phyloP scores from a whole-genome alignment of 2,797 vertebrate genomes.

The Vultur gryphus region DNA sequence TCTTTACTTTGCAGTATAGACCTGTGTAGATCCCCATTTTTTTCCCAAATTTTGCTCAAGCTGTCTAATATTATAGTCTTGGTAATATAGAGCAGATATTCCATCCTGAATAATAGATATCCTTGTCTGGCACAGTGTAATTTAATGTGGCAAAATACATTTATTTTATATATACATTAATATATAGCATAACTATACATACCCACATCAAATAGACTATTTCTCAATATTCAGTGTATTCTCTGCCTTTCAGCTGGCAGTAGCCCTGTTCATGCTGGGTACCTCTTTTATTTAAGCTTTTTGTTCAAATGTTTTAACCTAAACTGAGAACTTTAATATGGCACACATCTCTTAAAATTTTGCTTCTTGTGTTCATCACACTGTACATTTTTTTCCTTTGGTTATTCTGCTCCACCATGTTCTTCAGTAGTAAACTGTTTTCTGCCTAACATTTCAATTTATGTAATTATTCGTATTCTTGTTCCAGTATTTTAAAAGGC shows the following conservation, averaged over 20 bases:
- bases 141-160: not conserved
- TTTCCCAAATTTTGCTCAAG: not conserved
- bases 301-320: not conserved
- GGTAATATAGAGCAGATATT: not conserved
- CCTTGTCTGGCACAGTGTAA: not conserved
- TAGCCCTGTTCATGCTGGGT: not conserved
- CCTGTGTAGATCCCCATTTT: not conserved
- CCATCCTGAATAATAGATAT: not conserved
- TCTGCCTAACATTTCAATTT: not conserved
- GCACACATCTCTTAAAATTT: not conserved
- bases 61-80: not conserved
- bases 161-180: not conserved
- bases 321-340: not conserved
- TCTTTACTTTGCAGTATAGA: not conserved
- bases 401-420: not conserved
- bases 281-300: not conserved
- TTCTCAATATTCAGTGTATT: not conserved
- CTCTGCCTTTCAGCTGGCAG: not conserved
- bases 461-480: not conserved
- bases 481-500: not conserved
- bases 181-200: not conserved
- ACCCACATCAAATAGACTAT: not conserved
- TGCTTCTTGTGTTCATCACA: not conserved
- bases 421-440: not conserved
- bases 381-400: not conserved